Evolutionary conservation across 2,113 vertebrate genomes (phyloP), one percentile per base, ranked within the genome.

Genomic region (Festucalex cinctus): DNA sequence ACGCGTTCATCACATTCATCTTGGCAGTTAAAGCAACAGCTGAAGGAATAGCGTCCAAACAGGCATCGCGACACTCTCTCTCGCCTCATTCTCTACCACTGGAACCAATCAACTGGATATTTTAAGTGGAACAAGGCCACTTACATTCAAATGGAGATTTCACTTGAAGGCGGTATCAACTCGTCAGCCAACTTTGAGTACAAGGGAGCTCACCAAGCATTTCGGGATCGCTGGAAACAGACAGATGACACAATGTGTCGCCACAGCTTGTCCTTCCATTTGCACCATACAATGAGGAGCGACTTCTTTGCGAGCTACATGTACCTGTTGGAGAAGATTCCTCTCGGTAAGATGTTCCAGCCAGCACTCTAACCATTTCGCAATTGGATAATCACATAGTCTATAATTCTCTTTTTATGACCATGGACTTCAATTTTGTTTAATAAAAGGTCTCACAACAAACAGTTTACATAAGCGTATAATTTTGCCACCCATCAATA

Each of bases 281-380:
- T 99, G 74, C 94, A 96, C 79, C 95, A 87, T 74, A 89, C 94
- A 0, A 92, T 99, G 70, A 88, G 91, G 69, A 92, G 90, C 17
- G 95, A 99, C 73, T 99, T 99, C 90, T 99, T 99, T 68, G 95
- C 93, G 89, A 96, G 96, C 84, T 98, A 96, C 82, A 93, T 98
- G 62, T 96, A 95, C 82, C 90, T 98, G 78, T 83, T 98, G 87
- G 95, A 98, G 83, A 92, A 92, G 78, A 92, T 90, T 20, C 94
- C 94, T 58, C 77, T 98, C 79, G 96, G 97, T 98, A 91, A 96
- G 83, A 66, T 2, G 61, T 46, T 2, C 20, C 62, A 6, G 7
- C n/a, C 56, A 14, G 10, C n/a, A 24, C 9, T 37, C 19, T 14
- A 49, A 46, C 20, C 1, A 22, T 39, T 22, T 13, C n/a, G 35